Percentiles rank a stretch among this genome's conserved stretches.
These are phyloP conservation scores for Trachythela sp. DNA, from an alignment of 64 coral and sea anemone species.

Conservation along the genomic window DNA sequence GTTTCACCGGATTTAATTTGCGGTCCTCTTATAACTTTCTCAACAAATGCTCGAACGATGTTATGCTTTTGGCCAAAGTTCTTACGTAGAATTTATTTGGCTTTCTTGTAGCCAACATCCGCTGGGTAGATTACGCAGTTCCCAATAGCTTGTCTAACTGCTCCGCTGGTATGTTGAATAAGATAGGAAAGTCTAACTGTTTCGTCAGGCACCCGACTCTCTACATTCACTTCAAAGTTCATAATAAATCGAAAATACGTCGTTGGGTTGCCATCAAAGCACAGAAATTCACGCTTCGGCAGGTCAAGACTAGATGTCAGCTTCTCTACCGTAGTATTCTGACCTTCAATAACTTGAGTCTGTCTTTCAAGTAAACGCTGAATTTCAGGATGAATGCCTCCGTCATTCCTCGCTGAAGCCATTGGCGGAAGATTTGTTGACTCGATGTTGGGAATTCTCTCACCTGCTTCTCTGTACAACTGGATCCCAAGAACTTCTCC, in stretches of 20 bases:
- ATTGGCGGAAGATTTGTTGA: not conserved
- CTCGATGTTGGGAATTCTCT: not conserved
- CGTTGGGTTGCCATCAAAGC: slow-evolving; percentile 48
- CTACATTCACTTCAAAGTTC: slow-evolving; percentile 52
- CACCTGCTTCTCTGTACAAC: too few relatives aligned
- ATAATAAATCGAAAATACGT: slow-evolving; percentile 48
- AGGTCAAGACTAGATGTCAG: slow-evolving; percentile 30
- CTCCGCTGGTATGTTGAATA: slow-evolving; percentile 42
- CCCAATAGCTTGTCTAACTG: slow-evolving; percentile 43
- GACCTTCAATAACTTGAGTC: not conserved
- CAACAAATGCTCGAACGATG: slow-evolving; percentile 10
- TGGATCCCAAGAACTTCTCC: too few relatives aligned
- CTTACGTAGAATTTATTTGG: slow-evolving; percentile 29
- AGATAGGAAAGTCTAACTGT: slow-evolving; percentile 41
- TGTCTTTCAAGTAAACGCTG: not conserved
- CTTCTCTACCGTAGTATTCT: not conserved
- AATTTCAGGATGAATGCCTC: not conserved
- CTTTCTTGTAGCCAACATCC: slow-evolving; percentile 24
- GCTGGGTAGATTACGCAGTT: slow-evolving; percentile 53
- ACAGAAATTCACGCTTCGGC: slow-evolving; percentile 48
- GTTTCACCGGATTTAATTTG: slow-evolving; percentile 32
- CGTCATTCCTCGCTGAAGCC: not conserved
- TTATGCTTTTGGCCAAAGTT: slow-evolving; percentile 53
- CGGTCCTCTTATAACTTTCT: slow-evolving; percentile 44
- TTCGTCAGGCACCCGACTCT: slow-evolving; percentile 1